These are phyloP conservation scores for Sus scrofa DNA, from an alignment of 2,113 vertebrate species.

Conservation along the genomic window DNA sequence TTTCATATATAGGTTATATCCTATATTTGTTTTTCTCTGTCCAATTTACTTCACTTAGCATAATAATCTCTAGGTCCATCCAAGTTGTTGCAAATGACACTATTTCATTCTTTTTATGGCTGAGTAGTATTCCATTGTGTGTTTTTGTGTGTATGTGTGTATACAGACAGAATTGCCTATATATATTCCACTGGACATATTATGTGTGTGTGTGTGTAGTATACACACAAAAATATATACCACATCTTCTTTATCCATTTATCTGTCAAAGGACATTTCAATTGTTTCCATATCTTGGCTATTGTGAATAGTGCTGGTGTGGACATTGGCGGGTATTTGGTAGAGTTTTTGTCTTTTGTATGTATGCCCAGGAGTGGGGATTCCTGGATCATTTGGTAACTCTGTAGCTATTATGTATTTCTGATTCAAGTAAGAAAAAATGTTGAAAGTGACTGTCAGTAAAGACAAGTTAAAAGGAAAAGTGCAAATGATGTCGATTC, in stretches of 20 bases:
- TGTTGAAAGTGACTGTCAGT: background rate
- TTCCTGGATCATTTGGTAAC: background rate
- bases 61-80: background rate
- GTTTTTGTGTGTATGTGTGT: no score
- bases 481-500: background rate
- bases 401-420: background rate
- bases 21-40: background rate
- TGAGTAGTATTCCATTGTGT: background rate
- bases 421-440: background rate
- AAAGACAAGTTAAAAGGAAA: conserved; percentile 44
- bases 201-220: no score
- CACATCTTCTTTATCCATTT: background rate
- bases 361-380: background rate
- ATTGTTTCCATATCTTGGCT: background rate
- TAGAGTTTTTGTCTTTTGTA: background rate
- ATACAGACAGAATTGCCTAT: no score
- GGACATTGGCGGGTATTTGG: background rate
- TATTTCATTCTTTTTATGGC: background rate
- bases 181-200: no score
- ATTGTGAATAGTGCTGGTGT: background rate
- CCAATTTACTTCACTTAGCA: background rate
- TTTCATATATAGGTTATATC: background rate
- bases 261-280: background rate
- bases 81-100: background rate
- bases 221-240: no score